phyloP scores from a whole-genome alignment of 2,888 invertebrate genomes.

The Campoplex nolae region DNA sequence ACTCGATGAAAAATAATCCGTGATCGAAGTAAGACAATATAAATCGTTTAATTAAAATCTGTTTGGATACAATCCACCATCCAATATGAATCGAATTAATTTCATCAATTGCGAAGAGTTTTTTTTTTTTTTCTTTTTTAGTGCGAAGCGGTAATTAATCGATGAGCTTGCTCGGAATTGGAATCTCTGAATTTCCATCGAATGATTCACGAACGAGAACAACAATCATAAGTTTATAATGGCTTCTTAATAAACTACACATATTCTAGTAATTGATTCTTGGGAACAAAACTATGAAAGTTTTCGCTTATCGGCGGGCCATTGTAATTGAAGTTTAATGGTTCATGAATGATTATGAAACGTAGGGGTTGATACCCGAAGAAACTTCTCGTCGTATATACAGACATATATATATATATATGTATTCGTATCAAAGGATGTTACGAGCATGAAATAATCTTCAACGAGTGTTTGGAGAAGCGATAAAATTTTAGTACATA shows the following conservation, averaged over 20 bases:
- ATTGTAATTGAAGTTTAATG: constrained; percentile 53
- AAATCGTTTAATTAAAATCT: not conserved
- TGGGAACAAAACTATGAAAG: constrained; percentile 20
- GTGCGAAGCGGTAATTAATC: not conserved
- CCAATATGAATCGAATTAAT: not conserved
- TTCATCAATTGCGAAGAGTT: not conserved
- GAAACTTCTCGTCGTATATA: constrained; percentile 26
- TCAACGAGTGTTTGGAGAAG: constrained; percentile 54
- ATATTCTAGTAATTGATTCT: constrained; percentile 30
- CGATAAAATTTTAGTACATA: constrained; percentile 57
- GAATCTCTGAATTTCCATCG: not conserved
- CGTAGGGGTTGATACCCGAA: constrained; percentile 10
- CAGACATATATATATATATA: not conserved
- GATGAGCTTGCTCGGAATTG: not conserved
- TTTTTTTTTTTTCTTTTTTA: not conserved
- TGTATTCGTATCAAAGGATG: constrained; percentile 24
- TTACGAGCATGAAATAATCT: constrained; percentile 54
- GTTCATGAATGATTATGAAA: constrained; percentile 45
- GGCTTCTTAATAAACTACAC: not conserved
- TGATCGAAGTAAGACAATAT: not conserved
- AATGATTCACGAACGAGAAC: not conserved
- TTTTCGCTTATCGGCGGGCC: constrained; percentile 21
- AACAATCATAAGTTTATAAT: not conserved
- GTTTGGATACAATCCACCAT: not conserved
- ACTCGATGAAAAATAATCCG: not conserved